A percentile compares a stretch with the other conserved stretches of the same genome.
Conservation (phyloP, 2,113 vertebrate species). For the Sardina pilchardus region DNA sequence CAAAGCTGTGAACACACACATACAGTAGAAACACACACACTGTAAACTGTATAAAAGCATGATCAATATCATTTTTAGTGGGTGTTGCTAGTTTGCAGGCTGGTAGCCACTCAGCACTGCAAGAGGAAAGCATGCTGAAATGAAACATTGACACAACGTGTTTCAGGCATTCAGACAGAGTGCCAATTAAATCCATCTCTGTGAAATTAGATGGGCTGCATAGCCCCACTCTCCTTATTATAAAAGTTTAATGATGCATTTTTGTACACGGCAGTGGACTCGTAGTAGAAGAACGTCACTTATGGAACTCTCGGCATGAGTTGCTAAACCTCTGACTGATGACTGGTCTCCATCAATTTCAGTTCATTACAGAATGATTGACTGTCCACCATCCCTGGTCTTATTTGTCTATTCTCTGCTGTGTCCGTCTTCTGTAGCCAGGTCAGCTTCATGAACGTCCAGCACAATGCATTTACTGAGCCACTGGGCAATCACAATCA, state of each 20-base stretch:
- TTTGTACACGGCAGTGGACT: neutral
- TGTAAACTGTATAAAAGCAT: no score
- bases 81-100: neutral
- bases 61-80: neutral
- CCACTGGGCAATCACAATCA: no score
- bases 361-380: neutral
- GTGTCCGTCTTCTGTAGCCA: neutral
- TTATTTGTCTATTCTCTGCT: neutral
- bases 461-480: no score
- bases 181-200: conserved; percentile 14
- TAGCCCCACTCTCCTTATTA: neutral
- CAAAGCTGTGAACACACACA: no score
- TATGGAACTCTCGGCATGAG: neutral
- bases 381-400: neutral
- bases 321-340: neutral
- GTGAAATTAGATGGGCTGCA: conserved; percentile 2
- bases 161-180: neutral
- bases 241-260: conserved; percentile 29
- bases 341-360: neutral
- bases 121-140: neutral
- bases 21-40: no score
- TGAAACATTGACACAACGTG: neutral
- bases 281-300: neutral
- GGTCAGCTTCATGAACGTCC: neutral
- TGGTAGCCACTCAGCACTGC: neutral